Evolutionary conservation across 2,113 vertebrate species (phyloP), one percentile per base, ranked within the genome.

Genomic region (Xyliphius kryptos): DNA sequence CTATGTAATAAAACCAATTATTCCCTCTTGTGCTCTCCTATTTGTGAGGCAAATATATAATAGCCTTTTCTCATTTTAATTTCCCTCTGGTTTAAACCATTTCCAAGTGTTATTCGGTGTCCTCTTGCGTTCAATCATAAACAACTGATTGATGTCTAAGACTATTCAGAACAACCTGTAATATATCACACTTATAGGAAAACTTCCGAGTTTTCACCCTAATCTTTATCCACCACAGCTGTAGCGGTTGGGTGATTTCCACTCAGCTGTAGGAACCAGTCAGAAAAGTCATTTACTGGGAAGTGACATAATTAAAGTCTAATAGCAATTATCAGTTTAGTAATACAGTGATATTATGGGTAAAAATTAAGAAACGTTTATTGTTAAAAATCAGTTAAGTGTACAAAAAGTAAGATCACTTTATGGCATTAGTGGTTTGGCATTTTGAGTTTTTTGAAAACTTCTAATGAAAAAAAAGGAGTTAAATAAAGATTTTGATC

Each of bases 101-200:
- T 17, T 43, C 2, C 37, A 10, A 61, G 13, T 21, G 0, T 48
- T 60, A 21, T 53, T 53, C 12, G 15, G 15, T 26, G 17, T 17
- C 41, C 60, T 32, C 21, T 7, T 1, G 36, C 26, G 37, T 43
- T 49, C 21, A 52, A 44, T 52, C 17, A 51, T 52, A 26, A 15
- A 56, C 51, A 13, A 19, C 26, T 16, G 7, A 49, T 51, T 48
- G 14, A 37, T 17, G 15, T 10, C 5, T 1, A 49, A 60, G 15
- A 43, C 8, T 58, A 9, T 26, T 15, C 5, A 15, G 14, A 7
- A 22, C 26, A 11, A 36, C 16, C 22, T 47, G 41, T 47, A 37
- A 58, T 60, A 47, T 9, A 47, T 67, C 12, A 16, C 12, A n/a
- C 14, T 46, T 46, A 46, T n/a, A 46, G 43, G 40, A 14, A 41